Evolutionary conservation across 2,797 vertebrate species (phyloP), one percentile per base, ranked within the genome.

Genomic region (Manis crassicaudata): DNA sequence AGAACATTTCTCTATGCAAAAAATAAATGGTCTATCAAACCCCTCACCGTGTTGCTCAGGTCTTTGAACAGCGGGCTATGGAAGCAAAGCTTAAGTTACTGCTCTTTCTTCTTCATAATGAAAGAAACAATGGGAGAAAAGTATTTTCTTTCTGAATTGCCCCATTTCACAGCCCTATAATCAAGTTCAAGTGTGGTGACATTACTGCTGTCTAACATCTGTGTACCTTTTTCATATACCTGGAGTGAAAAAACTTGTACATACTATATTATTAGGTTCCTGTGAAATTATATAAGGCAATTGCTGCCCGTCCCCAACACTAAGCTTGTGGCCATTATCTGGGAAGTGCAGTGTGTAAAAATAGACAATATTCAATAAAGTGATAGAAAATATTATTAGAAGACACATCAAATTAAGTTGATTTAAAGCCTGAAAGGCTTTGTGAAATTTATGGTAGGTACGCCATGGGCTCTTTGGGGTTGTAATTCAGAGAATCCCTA

Each of bases 301-400:
- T 6, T 67, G 9, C 9, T 86, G 27, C 32, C 35, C 23, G 81
- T 54, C 50, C 17, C 21, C 23, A 75, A 29, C 54, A 65, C 89
- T 65, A 35, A 20, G 3, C 18, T 52, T 73, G n/a, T 93, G 87
- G 90, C 72, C 76, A 65, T 86, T 92, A 92, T 80, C 63, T 82
- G 76, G 83, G 35, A 95, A 83, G 58, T 54, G 46, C 96, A 76
- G 9, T 52, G 46, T 17, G 68, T 84, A 94, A 92, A 87, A 76
- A 94, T 82, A 93, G 85, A 85, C 16, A 86, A 52, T 43, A 37
- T 84, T 95, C 88, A 93, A 82, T 65, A 65, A 92, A 97, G 84
- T 6, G 25, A 85, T 65, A 21, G 40, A 90, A 92, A 83, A 77
- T 83, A 77, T 73, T 93, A 90, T 94, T 89, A 94, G 75, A 92